A percentile compares a stretch with the other conserved stretches of the same genome.
Conservation (phyloP, 1,140 invertebrate species). For the Contarinia nasturtii region DNA sequence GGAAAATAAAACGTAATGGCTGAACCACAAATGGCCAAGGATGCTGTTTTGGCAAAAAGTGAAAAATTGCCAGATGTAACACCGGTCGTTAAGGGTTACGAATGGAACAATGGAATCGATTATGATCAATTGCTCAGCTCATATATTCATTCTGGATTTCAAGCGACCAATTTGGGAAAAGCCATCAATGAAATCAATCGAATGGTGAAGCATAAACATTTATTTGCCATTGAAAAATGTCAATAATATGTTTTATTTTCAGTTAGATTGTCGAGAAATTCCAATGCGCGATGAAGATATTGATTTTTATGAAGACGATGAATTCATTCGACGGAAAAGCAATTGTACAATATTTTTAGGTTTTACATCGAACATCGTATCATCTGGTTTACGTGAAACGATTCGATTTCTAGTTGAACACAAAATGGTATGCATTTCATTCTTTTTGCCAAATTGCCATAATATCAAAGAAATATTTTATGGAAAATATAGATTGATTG, state of each 20-base stretch:
- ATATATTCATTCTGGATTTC: conserved; percentile 75
- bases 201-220: conserved; percentile 50
- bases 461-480: background rate
- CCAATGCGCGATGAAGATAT: conserved; percentile 41
- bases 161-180: conserved; percentile 86
- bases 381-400: conserved; percentile 81
- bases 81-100: conserved; percentile 55
- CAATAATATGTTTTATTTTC: background rate
- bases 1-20: too few relatives aligned
- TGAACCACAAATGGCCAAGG: conserved; percentile 34
- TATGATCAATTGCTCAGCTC: conserved; percentile 68
- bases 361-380: conserved; percentile 96
- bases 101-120: conserved; percentile 84
- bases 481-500: conserved; percentile 51
- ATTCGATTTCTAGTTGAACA: conserved; percentile 81
- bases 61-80: conserved; percentile 37
- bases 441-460: background rate
- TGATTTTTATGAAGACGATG: conserved; percentile 52
- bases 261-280: conserved; percentile 34
- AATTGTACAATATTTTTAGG: conserved; percentile 95
- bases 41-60: conserved; percentile 45
- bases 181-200: conserved; percentile 80
- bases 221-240: background rate
- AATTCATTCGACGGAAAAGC: conserved; percentile 53
- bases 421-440: conserved; percentile 24